Conservation (phyloP, 1,140 invertebrate species). For the Cheumatopsyche charites region DNA sequence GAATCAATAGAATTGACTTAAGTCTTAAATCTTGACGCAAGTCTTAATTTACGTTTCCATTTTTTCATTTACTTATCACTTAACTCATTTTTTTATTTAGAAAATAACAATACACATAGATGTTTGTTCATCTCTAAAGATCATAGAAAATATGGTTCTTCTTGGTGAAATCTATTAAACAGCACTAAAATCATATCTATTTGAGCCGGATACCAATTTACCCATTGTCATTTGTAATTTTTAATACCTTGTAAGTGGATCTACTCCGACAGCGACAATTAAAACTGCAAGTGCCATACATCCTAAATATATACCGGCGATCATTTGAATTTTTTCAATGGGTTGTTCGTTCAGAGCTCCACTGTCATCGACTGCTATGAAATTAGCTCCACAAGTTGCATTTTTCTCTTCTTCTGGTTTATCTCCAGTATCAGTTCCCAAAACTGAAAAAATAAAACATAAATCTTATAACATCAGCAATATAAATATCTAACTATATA, state of each 20-base stretch:
- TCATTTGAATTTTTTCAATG: slow-evolving; percentile 70
- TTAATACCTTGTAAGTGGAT: slow-evolving; percentile 73
- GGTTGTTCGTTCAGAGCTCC: slow-evolving; percentile 65
- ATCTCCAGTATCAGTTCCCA: slow-evolving; percentile 59
- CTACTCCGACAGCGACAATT: slow-evolving; percentile 77
- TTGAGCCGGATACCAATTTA: no score
- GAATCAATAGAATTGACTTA: no score
- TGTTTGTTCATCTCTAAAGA: no score
- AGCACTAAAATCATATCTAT: no score
- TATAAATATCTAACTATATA: background rate
- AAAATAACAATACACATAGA: no score
- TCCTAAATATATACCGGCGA: slow-evolving; percentile 79
- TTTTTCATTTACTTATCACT: no score
- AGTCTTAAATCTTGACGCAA: no score
- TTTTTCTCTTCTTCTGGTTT: slow-evolving; percentile 53
- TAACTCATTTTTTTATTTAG: no score
- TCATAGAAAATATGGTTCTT: no score
- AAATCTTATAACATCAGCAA: background rate
- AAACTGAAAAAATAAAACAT: slow-evolving; percentile 32
- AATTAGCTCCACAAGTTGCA: slow-evolving; percentile 73
- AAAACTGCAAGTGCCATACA: slow-evolving; percentile 76
- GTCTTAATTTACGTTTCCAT: no score
- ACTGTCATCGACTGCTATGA: slow-evolving; percentile 62
- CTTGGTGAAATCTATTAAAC: no score
- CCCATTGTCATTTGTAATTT: no score